Evolutionary conservation across 2,113 vertebrate species (phyloP), one percentile per base, ranked within the genome.

Genomic region (Rafetus swinhoei): DNA sequence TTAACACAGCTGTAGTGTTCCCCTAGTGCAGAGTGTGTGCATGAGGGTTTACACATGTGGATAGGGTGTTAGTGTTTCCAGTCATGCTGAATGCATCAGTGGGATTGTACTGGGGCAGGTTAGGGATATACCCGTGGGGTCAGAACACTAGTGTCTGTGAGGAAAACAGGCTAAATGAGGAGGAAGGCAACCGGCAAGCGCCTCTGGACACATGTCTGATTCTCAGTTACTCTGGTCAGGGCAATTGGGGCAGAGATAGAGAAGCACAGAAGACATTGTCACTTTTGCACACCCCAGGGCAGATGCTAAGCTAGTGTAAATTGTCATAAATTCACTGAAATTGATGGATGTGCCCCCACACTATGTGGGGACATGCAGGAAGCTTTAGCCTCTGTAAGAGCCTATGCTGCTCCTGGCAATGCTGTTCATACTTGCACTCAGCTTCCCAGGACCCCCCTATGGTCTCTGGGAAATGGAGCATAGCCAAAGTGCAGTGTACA

Each of bases 191-290:
- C 6, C 14, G 25, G 0, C 2, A 1, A 14, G 52, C 69, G n/a
- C 5, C 21, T 45, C 0, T 0, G 2, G n/a, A 76, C 39, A 22
- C 16, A 77, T 39, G 7, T 59, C 21, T 1, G 53, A 1, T 8
- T 82, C 39, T 90, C 18, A 84, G 25, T 39, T 84, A 19, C 14
- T 84, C 53, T 32, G 74, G 5, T 50, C 39, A 1, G 84, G 84
- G 81, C 52, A 16, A 7, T 76, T 81, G 29, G 50, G 54, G 45
- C 12, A 1, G 3, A 5, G n/a, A 15, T 2, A 6, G 81, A 84
- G 69, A 24, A 52, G 1, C 4, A 69, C 76, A 59, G 53, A 55
- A 84, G 62, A 15, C 5, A 72, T 84, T 19, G 62, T 83, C 56
- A 86, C 9, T 6, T 35, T 45, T 80, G 16, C 14, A 77, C 2